These are phyloP conservation scores for Atta texana DNA, from an alignment of 1,140 invertebrate genomes.

Conservation along the genomic window DNA sequence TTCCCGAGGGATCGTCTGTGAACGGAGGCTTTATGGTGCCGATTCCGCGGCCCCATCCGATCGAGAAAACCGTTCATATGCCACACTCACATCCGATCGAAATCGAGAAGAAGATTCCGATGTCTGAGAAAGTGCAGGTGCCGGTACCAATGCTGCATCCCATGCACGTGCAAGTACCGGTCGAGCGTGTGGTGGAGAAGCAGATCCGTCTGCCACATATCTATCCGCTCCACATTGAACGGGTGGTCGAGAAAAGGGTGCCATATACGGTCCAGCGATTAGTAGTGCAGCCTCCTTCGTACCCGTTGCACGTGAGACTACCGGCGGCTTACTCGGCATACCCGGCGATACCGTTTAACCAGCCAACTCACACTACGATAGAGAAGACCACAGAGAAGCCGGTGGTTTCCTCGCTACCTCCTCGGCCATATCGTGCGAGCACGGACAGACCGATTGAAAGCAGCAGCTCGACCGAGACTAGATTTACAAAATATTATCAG, in stretches of 20 bases:
- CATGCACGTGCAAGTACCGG: constrained; percentile 70
- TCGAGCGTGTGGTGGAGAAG: constrained; percentile 84
- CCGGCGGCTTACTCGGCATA: constrained; percentile 44
- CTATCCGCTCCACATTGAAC: constrained; percentile 85
- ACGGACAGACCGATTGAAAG: constrained; percentile 72
- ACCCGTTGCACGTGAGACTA: constrained; percentile 79
- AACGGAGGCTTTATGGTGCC: constrained; percentile 54
- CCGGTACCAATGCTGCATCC: constrained; percentile 75
- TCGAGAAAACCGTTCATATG: constrained; percentile 65
- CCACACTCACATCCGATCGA: constrained; percentile 82
- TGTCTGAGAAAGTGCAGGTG: constrained; percentile 78
- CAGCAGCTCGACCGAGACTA: background rate
- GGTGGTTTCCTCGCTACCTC: constrained; percentile 81
- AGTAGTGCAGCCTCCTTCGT: constrained; percentile 83
- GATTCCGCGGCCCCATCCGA: constrained; percentile 61
- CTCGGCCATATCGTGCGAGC: constrained; percentile 76
- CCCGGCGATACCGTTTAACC: background rate
- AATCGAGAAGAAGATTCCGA: constrained; percentile 84
- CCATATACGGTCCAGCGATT: constrained; percentile 78
- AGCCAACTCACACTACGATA: constrained; percentile 75
- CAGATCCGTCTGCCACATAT: constrained; percentile 86
- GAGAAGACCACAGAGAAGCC: constrained; percentile 87
- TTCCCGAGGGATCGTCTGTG: background rate
- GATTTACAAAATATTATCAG: constrained; percentile 7
- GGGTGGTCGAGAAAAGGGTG: constrained; percentile 85